phyloP scores from a whole-genome alignment of 2,888 invertebrate genomes.

The Ornithoptera priamus region DNA sequence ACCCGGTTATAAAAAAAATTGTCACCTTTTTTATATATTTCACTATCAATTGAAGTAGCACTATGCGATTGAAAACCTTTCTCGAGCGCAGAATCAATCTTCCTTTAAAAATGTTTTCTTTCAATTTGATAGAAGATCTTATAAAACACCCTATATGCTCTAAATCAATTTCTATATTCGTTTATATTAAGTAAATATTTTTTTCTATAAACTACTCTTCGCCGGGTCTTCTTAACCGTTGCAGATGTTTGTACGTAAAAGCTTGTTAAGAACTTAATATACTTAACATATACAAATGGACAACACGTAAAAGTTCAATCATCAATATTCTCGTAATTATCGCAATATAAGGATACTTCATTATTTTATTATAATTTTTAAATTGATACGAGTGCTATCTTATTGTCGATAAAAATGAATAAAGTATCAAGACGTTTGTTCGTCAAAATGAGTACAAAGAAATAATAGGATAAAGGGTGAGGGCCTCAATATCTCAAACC shows the following conservation, averaged over 20 bases:
- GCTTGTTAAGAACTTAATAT: too few species aligned
- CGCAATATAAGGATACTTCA: too few species aligned
- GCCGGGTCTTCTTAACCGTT: too few species aligned
- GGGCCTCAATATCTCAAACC: constrained; percentile 9
- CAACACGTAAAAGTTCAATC: too few species aligned
- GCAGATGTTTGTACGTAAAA: too few species aligned
- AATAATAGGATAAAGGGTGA: not conserved
- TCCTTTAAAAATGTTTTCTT: not conserved
- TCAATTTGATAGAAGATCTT: not conserved
- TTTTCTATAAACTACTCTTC: not conserved
- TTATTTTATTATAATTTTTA: too few species aligned
- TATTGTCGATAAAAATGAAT: not conserved
- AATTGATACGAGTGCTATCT: too few species aligned
- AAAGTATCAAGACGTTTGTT: not conserved
- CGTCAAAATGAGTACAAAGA: not conserved
- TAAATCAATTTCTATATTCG: not conserved
- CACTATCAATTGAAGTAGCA: not conserved
- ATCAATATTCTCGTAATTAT: too few species aligned
- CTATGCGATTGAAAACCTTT: not conserved
- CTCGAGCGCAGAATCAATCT: not conserved
- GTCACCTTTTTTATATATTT: not conserved
- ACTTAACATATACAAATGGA: too few species aligned
- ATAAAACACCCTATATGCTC: not conserved
- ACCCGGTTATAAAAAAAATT: not conserved
- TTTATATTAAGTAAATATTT: not conserved